phyloP scores from a whole-genome alignment of 2,797 vertebrate genomes.

The Heteromormyrus szaboi region DNA sequence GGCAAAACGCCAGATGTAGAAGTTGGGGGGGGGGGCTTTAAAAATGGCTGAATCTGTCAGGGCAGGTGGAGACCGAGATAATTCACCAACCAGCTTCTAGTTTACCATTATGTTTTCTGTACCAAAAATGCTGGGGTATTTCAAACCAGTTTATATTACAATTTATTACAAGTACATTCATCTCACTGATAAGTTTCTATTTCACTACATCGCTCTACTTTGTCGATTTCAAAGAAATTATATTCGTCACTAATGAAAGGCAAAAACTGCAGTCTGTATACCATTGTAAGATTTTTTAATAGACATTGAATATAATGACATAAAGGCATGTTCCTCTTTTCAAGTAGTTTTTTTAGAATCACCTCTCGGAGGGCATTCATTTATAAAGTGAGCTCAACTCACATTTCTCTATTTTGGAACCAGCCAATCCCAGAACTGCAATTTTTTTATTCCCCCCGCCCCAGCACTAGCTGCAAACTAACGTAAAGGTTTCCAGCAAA shows the following conservation, averaged over 20 bases:
- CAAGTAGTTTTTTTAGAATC: not conserved
- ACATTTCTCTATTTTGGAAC: not conserved
- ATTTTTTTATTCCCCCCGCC: not conserved
- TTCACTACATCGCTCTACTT: not conserved
- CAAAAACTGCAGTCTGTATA: not conserved
- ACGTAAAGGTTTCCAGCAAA: not conserved
- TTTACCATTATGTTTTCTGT: not conserved
- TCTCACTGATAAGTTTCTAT: not conserved
- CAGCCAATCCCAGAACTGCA: not conserved
- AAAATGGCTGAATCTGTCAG: not conserved
- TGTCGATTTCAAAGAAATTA: not conserved
- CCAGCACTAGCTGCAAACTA: not conserved
- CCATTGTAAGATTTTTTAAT: not conserved
- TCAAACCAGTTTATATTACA: not conserved
- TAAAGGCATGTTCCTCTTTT: not conserved
- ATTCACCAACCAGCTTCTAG: not conserved
- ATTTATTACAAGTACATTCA: not conserved
- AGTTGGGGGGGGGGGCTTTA: not conserved
- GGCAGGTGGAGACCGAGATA: not conserved
- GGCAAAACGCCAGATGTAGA: not conserved
- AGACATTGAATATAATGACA: not conserved
- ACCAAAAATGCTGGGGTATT: not conserved
- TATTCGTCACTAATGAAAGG: not conserved
- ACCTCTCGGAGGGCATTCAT: not conserved
- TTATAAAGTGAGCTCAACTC: not conserved